Base-by-base conservation (phyloP, 1,140 invertebrate species). In the Sminthurides bifidus region DNA sequence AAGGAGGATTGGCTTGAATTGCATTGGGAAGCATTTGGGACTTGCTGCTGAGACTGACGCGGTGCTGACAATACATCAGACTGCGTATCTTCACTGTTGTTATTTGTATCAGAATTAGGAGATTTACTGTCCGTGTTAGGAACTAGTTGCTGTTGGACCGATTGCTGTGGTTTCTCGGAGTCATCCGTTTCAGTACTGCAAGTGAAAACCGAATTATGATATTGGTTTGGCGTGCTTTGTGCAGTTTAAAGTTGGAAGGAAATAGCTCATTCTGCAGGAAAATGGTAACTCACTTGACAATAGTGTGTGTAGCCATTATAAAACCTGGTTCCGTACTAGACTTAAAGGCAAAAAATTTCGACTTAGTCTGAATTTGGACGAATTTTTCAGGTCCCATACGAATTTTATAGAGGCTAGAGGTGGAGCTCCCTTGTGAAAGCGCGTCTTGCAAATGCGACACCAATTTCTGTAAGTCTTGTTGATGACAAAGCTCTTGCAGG, bases 221-320 rank as follows among this genome's bases (percentile, higher is more conserved):
- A 35, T 35, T 35, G n/a, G 10, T 35, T n/a, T 10, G 33, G 15
- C 21, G 6, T 40, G 10, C 21, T 12, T 44, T 44, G 41, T 8
- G 10, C 41, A 15, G 10, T 44, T 44, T 12, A 10, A 44, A 10
- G 10, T 44, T 19, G 14, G 21, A 21, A 21, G 10, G 41, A n/a
- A n/a, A n/a, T n/a, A n/a, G n/a, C n/a, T n/a, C n/a, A 8, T 15
- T 8, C 40, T 8, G 8, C 17, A 24, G 21, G 19, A 31, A 50
- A 5, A 50, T n/a, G 3, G 14, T 4, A 31, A 65, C 65, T 60
- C 61, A 73, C 69, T 69, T 68, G 38, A 85, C 73, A 75, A 95
- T 82, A 45, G 87, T 86, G 72, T 91, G 87, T 41, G 87, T 87
- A 43, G 89, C 85, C 82, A 93, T 90, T 57, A 94, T 85, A 71